Percentiles rank a stretch among this genome's conserved stretches.
Evolutionary conservation across 2,888 invertebrate species (phyloP).

Genomic region (Scaptodrosophila latifasciaeformis): DNA sequence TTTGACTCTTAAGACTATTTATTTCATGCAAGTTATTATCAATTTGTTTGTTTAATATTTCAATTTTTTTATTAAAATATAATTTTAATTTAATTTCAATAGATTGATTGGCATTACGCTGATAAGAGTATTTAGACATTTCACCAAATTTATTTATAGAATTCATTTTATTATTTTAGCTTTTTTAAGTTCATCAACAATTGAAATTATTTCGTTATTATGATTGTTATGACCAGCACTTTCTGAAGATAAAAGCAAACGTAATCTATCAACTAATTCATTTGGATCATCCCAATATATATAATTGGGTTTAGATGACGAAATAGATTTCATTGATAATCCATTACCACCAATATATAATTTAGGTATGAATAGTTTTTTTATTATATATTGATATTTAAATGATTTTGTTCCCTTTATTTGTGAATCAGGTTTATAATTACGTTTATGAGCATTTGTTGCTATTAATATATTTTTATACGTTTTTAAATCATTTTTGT

Average conservation of each 20-base stretch:
- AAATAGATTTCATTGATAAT: not conserved
- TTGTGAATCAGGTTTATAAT: not conserved
- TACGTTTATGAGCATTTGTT: conserved; percentile 10
- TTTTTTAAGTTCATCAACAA: not conserved
- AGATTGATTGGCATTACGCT: not conserved
- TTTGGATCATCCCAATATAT: conserved; percentile 2
- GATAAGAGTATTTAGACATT: conserved; percentile 4
- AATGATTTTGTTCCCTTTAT: conserved; percentile 1
- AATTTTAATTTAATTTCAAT: not conserved
- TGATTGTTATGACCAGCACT: not conserved
- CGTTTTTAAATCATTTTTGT: not conserved
- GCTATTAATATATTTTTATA: conserved; percentile 1
- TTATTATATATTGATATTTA: conserved; percentile 5
- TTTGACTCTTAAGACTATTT: not conserved
- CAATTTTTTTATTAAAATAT: not conserved
- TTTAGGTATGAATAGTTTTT: not conserved
- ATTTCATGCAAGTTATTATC: not conserved
- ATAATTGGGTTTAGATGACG: not conserved
- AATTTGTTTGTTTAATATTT: not conserved
- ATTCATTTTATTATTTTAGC: not conserved
- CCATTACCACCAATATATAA: not conserved
- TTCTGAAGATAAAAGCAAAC: not conserved
- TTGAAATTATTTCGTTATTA: conserved; percentile 3
- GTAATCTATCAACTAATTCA: conserved; percentile 50
- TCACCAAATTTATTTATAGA: conserved; percentile 13